phyloP scores from a whole-genome alignment of 2,888 invertebrate genomes.

The Tinea semifulvella region DNA sequence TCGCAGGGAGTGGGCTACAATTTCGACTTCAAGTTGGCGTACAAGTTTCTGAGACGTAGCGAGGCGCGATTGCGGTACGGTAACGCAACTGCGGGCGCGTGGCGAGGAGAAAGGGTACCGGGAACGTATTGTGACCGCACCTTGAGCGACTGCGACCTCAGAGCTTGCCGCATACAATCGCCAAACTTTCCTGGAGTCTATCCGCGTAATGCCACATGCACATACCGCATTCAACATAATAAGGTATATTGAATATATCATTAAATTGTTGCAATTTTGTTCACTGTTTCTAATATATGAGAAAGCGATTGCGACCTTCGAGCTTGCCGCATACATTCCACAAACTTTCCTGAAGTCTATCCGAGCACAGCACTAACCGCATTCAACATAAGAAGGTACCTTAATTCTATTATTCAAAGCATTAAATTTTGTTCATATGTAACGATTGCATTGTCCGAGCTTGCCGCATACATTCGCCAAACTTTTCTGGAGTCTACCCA shows the following conservation, averaged over 20 bases:
- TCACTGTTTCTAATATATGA: neutral
- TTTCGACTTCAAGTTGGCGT: slow-evolving; percentile 85
- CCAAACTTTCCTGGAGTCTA: slow-evolving; percentile 93
- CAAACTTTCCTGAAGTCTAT: slow-evolving; percentile 91
- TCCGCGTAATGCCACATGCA: slow-evolving; percentile 86
- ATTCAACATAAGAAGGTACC: slow-evolving; percentile 69
- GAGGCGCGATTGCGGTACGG: slow-evolving; percentile 83
- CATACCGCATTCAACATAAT: slow-evolving; percentile 74
- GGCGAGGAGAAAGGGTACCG: slow-evolving; percentile 78
- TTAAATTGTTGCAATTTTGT: neutral
- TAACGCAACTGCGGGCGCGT: slow-evolving; percentile 75
- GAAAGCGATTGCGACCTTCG: slow-evolving; percentile 79
- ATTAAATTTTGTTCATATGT: no score
- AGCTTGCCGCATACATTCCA: slow-evolving; percentile 81
- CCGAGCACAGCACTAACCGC: slow-evolving; percentile 83
- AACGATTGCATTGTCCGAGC: slow-evolving; percentile 76
- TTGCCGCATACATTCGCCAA: slow-evolving; percentile 86
- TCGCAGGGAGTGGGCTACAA: slow-evolving; percentile 77
- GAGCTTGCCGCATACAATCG: slow-evolving; percentile 79
- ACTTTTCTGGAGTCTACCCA: slow-evolving; percentile 90
- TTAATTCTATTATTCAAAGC: no score
- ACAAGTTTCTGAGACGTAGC: slow-evolving; percentile 80
- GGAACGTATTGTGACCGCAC: slow-evolving; percentile 85
- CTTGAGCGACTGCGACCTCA: slow-evolving; percentile 78
- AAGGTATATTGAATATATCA: slow-evolving; percentile 38